phyloP scores from a whole-genome alignment of 2,113 vertebrate species.

The Coturnix japonica region DNA sequence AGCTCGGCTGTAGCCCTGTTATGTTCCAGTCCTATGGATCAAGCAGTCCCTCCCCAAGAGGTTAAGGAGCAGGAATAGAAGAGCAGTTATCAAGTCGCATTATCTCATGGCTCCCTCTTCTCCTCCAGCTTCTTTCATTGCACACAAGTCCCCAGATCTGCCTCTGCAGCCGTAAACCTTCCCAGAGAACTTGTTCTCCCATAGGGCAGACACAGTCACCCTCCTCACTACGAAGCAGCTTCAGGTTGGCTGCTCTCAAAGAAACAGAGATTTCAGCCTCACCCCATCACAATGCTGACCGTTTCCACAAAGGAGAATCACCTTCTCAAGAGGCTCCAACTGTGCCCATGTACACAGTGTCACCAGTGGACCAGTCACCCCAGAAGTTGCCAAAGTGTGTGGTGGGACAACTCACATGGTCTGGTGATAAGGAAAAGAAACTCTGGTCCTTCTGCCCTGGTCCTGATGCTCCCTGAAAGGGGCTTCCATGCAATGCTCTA shows the following conservation, averaged over 20 bases:
- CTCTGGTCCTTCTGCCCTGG: constrained; percentile 14
- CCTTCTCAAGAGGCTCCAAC: background rate
- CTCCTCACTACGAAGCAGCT: background rate
- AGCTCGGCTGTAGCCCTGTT: background rate
- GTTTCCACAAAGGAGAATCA: background rate
- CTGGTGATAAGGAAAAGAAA: background rate
- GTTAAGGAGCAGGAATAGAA: background rate
- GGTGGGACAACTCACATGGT: background rate
- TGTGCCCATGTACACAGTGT: accelerated
- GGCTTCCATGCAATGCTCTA: background rate
- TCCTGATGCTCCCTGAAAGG: background rate
- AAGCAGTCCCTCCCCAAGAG: background rate
- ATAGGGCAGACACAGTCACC: accelerated
- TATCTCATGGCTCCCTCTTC: background rate
- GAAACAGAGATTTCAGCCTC: background rate
- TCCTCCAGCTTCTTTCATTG: background rate
- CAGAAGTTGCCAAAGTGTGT: accelerated
- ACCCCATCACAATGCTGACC: accelerated
- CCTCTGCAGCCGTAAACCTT: background rate
- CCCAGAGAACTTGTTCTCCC: background rate
- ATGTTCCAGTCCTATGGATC: background rate
- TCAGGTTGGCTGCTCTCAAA: background rate
- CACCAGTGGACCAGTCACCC: accelerated
- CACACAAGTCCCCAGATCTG: background rate
- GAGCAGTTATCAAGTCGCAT: background rate